Evolutionary conservation across 2,888 invertebrate species (phyloP), one percentile per base, ranked within the genome.

Genomic region (Bimastos eiseni): DNA sequence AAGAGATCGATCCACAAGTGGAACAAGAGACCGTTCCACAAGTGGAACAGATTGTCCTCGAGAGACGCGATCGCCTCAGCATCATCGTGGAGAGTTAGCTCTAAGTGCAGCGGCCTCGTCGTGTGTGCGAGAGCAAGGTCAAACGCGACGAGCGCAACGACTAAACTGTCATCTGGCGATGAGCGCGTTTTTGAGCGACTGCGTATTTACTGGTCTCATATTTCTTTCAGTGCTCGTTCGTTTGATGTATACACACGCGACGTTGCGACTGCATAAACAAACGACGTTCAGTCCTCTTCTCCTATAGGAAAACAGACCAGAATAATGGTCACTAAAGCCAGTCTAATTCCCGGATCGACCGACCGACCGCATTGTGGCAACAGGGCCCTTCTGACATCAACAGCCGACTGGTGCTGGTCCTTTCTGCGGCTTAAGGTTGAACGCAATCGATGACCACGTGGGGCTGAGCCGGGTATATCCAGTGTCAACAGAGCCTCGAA

Each of bases 121-220:
- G 30, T n/a, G 70, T 70, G 70, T n/a, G 8, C 11, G 30, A 70
- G 13, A 70, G 49, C 49, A 19, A 21, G 49, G 21, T 4, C 6
- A 11, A n/a, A 8, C 70, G n/a, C 70, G 8, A 30, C 13, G 30
- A n/a, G n/a, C n/a, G 17, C 70, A 5, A 70, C 11, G 70, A n/a
- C 6, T n/a, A 70, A 70, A 11, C 70, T n/a, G 70, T 70, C 70
- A 30, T 30, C 70, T 8, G 8, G 13, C n/a, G 70, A 70, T n/a
- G 70, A 15, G n/a, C 0, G 70, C 2, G 2, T 70, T 70, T n/a
- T 70, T 70, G 30, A n/a, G 70, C 70, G 1, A 0, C 8, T 4
- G 70, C 70, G 70, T n/a, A 70, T 70, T 70, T 70, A 70, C 70
- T 70, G 70, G 70, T 70, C 70, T 70, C 70, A n/a, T 70, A 70